phyloP scores from a whole-genome alignment of 2,797 vertebrate genomes.

The Scarus forsteni region DNA sequence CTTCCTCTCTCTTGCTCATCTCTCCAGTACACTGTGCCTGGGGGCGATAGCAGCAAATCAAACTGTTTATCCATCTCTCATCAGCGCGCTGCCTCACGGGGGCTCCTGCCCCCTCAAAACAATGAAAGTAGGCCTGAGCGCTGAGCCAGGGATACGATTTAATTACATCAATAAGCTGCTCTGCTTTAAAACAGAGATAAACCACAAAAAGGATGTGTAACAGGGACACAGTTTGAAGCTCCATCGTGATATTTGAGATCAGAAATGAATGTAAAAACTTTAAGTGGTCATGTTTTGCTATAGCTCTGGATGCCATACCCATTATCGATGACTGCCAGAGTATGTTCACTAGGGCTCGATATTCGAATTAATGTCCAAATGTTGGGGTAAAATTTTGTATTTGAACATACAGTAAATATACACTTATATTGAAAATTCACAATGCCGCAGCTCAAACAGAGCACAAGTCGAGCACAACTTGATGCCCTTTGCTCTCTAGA shows the following conservation, averaged over 20 bases:
- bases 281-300: no score
- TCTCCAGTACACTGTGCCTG: conserved; percentile 89
- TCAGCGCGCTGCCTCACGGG: conserved; percentile 78
- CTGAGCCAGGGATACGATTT: conserved; percentile 77
- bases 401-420: no score
- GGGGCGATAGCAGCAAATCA: conserved; percentile 85
- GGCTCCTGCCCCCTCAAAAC: conserved; percentile 84
- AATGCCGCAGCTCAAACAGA: no score
- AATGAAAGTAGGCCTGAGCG: conserved; percentile 78
- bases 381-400: no score
- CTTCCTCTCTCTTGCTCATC: conserved; percentile 75
- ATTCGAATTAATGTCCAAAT: no score
- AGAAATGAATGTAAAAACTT: no score
- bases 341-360: no score
- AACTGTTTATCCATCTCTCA: conserved; percentile 88
- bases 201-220: conserved; percentile 42
- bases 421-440: no score
- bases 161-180: conserved; percentile 83
- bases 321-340: no score
- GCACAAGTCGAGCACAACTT: no score
- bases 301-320: no score
- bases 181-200: conserved; percentile 46
- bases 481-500: no score
- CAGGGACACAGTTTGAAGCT: conserved; percentile 42
- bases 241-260: conserved; percentile 30